Evolutionary conservation across 1,140 invertebrate genomes (phyloP).

Genomic region (Anagrus nilaparvatae): DNA sequence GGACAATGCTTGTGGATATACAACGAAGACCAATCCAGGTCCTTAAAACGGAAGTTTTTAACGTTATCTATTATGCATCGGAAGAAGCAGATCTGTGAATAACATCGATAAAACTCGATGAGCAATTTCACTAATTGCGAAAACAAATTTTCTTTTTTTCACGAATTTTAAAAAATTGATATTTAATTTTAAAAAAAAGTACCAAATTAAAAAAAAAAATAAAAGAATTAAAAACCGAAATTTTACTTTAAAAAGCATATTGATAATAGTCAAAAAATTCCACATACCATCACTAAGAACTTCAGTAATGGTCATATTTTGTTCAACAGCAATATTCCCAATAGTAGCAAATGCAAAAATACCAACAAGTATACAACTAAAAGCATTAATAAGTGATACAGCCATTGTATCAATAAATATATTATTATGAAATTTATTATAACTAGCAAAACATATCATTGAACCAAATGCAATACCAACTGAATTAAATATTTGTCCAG

Average conservation of each 20-base stretch:
- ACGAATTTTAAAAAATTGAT: slow-evolving; percentile 5
- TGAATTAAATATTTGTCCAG: slow-evolving; percentile 88
- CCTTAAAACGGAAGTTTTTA: slow-evolving; percentile 49
- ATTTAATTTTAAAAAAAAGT: neutral
- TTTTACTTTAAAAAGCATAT: too few species aligned
- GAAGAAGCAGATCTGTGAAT: slow-evolving; percentile 24
- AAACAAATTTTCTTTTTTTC: slow-evolving; percentile 3
- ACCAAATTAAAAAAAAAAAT: neutral
- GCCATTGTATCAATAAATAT: slow-evolving; percentile 76
- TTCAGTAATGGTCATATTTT: slow-evolving; percentile 62
- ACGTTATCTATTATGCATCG: slow-evolving; percentile 29
- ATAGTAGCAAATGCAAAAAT: slow-evolving; percentile 82
- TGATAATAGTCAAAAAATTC: too few species aligned
- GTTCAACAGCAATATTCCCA: slow-evolving; percentile 75
- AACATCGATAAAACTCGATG: slow-evolving; percentile 17
- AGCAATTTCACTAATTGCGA: slow-evolving; percentile 2
- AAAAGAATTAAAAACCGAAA: neutral
- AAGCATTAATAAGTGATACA: slow-evolving; percentile 69
- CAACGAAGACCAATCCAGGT: slow-evolving; percentile 79
- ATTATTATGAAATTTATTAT: slow-evolving; percentile 87
- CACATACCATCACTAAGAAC: slow-evolving; percentile 77
- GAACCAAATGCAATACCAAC: slow-evolving; percentile 85
- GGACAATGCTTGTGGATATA: slow-evolving; percentile 80
- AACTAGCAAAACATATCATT: slow-evolving; percentile 90
- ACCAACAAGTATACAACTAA: slow-evolving; percentile 75